These are phyloP conservation scores for Drosophila greeni DNA, from an alignment of 2,888 invertebrate species.

Conservation along the genomic window DNA sequence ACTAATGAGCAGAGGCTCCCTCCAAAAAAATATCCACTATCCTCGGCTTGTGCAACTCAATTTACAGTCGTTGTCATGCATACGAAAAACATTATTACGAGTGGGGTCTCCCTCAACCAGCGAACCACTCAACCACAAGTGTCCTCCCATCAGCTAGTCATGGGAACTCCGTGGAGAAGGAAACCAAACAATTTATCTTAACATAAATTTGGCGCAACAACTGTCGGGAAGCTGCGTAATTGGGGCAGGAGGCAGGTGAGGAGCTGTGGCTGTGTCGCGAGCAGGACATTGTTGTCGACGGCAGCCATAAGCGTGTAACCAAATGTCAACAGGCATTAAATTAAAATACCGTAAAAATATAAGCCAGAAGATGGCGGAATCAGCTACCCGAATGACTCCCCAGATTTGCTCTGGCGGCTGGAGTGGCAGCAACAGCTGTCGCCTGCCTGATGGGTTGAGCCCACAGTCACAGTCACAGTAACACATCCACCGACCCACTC, in stretches of 20 bases:
- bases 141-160: conserved; percentile 38
- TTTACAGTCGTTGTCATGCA: conserved; percentile 53
- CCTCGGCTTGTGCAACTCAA: conserved; percentile 26
- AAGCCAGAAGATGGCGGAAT: conserved; percentile 44
- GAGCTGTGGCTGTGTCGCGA: not conserved
- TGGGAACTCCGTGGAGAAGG: conserved; percentile 18
- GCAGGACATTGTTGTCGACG: conserved; percentile 37
- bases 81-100: conserved; percentile 54
- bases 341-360: conserved; percentile 58
- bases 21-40: not conserved
- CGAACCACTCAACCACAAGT: conserved; percentile 37
- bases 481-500: not conserved
- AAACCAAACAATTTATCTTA: conserved; percentile 55
- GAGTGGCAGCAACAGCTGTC: conserved; percentile 41
- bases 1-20: conserved; percentile 44
- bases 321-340: conserved; percentile 65
- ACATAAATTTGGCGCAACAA: conserved; percentile 47
- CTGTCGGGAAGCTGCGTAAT: conserved; percentile 42
- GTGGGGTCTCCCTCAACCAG: not conserved
- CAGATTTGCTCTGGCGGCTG: conserved; percentile 39
- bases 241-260: conserved; percentile 15
- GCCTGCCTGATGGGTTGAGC: conserved; percentile 46
- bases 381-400: conserved; percentile 43
- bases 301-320: conserved; percentile 48
- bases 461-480: conserved; percentile 6